phyloP scores from a whole-genome alignment of 92 coral and sea anemone species.

The Galaxea fascicularis region DNA sequence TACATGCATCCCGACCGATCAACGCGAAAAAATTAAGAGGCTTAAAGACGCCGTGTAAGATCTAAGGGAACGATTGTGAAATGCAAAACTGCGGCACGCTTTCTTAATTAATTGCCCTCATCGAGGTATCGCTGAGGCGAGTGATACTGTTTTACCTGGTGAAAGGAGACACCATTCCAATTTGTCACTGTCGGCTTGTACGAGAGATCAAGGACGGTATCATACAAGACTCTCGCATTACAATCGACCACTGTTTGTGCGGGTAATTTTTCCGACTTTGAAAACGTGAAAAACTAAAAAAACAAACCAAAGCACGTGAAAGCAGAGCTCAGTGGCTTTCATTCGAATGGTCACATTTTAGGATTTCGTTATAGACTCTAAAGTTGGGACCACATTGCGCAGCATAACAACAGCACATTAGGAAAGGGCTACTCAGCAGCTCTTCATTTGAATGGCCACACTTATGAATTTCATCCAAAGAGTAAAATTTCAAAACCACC shows the following conservation, averaged over 20 bases:
- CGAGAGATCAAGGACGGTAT: background rate
- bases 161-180: background rate
- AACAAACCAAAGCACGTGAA: too few relatives aligned
- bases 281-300: background rate
- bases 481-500: background rate
- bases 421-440: background rate
- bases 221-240: background rate
- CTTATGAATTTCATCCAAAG: background rate
- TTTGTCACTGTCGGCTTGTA: background rate
- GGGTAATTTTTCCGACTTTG: too few relatives aligned
- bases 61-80: too few relatives aligned
- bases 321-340: background rate
- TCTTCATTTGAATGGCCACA: conserved; percentile 2
- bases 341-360: background rate
- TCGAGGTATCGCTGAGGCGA: conserved; percentile 10
- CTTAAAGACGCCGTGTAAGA: too few relatives aligned
- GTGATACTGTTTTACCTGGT: background rate
- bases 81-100: background rate
- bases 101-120: conserved; percentile 1
- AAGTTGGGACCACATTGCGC: background rate
- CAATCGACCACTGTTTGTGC: background rate
- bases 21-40: too few relatives aligned
- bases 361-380: background rate
- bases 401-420: background rate
- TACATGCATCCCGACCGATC: too few relatives aligned